Percentiles rank a stretch among this genome's conserved stretches.
Evolutionary conservation across 2,113 vertebrate species (phyloP).

Genomic region (Clarias magur): DNA sequence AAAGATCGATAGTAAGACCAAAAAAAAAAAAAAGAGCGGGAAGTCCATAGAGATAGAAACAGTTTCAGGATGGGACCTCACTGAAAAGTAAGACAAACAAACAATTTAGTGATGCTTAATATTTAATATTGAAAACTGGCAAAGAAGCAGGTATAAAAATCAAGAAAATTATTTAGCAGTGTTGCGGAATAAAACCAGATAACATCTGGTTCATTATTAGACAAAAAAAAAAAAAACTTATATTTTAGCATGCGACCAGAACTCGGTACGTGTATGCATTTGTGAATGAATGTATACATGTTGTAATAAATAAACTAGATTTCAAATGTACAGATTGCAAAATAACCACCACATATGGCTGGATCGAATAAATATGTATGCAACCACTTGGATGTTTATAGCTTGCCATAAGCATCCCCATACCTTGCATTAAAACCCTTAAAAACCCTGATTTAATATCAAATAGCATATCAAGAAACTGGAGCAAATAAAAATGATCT

Average conservation of each 20-base stretch:
- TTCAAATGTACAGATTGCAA: conserved; percentile 16
- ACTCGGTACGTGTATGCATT: conserved; percentile 15
- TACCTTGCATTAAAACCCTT: neutral
- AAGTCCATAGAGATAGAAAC: neutral
- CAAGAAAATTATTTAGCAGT: conserved; percentile 15
- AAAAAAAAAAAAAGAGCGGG: conserved; percentile 48
- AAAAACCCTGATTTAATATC: neutral
- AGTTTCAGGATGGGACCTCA: neutral
- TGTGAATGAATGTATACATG: conserved; percentile 17
- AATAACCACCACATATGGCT: neutral
- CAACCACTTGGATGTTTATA: conserved; percentile 1
- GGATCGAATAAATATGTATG: conserved; percentile 1
- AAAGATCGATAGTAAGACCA: neutral
- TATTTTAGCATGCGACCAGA: neutral
- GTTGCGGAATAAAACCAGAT: neutral
- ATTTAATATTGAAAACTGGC: conserved; percentile 18
- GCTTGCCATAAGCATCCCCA: neutral
- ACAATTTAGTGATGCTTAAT: neutral
- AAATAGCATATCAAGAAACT: neutral
- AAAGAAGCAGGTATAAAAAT: conserved; percentile 26
- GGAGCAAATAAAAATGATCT: neutral
- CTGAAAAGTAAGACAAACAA: conserved; percentile 15
- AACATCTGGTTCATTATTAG: neutral
- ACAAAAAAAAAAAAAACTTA: neutral
- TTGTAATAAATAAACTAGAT: conserved; percentile 33